Conservation (phyloP, 2,113 vertebrate genomes). For the Equus quagga region DNA sequence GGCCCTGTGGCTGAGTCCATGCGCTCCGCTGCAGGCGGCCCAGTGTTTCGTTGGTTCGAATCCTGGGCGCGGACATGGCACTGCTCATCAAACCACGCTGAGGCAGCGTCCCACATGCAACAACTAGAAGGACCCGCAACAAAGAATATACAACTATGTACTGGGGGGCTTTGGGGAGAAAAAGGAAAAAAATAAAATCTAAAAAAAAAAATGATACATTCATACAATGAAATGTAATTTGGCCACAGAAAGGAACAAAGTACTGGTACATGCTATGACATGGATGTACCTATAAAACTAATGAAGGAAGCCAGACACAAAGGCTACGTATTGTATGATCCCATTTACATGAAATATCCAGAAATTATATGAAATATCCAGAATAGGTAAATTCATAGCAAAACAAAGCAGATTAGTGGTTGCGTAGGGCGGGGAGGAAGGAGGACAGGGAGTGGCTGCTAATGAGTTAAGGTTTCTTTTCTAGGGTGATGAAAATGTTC, state of each 20-base stretch:
- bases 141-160: too few species aligned
- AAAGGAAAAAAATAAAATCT: too few species aligned
- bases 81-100: too few species aligned
- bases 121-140: too few species aligned
- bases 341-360: not conserved
- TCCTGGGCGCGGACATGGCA: too few species aligned
- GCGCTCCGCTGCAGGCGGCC: too few species aligned
- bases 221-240: not conserved
- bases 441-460: not conserved
- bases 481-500: not conserved
- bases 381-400: not conserved
- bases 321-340: not conserved
- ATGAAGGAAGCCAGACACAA: not conserved
- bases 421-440: not conserved
- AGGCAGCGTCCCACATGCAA: too few species aligned
- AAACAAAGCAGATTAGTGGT: not conserved
- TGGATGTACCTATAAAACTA: not conserved
- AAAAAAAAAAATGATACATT: not conserved
- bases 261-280: not conserved
- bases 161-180: too few species aligned
- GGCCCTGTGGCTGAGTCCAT: too few species aligned
- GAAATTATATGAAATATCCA: not conserved
- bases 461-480: not conserved
- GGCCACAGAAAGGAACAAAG: not conserved
- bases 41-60: too few species aligned